These are phyloP conservation scores for Dioctria linearis DNA, from an alignment of 2,888 invertebrate species.

Conservation along the genomic window DNA sequence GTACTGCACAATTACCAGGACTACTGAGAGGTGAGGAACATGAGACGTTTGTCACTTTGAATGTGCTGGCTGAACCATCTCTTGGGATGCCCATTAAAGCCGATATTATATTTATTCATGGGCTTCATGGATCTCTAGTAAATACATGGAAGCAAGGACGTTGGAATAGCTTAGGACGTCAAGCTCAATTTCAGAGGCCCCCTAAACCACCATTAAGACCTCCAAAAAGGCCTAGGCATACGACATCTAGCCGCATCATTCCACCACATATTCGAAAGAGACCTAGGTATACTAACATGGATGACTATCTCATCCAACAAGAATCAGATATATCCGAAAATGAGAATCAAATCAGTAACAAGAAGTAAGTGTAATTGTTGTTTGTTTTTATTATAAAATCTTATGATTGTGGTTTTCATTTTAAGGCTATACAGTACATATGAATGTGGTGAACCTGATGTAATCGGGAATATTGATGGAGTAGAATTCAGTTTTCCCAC, in stretches of 20 bases:
- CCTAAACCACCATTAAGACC: constrained; percentile 69
- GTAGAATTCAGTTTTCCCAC: constrained; percentile 69
- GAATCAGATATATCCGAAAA: constrained; percentile 8
- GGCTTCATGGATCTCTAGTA: constrained; percentile 78
- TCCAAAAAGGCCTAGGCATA: constrained; percentile 68
- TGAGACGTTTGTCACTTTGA: constrained; percentile 67
- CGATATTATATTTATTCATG: constrained; percentile 89
- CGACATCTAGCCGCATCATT: constrained; percentile 64
- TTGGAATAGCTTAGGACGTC: constrained; percentile 73
- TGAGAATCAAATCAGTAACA: constrained; percentile 52
- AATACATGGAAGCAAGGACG: constrained; percentile 88
- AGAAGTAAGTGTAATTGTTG: constrained; percentile 24
- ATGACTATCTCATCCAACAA: not conserved
- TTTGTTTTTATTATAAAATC: not conserved
- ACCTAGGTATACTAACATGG: constrained; percentile 63
- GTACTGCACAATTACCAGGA: not conserved
- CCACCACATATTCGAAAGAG: constrained; percentile 67
- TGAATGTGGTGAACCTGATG: constrained; percentile 65
- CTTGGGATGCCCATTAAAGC: constrained; percentile 69
- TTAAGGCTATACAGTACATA: constrained; percentile 62
- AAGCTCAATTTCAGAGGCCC: constrained; percentile 68
- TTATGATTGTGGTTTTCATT: not conserved
- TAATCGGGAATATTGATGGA: constrained; percentile 66
- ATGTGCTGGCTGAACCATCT: constrained; percentile 68
- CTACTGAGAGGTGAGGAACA: constrained; percentile 60